Evolutionary conservation across 2,888 invertebrate species (phyloP).

Genomic region (Nomada fabriciana): DNA sequence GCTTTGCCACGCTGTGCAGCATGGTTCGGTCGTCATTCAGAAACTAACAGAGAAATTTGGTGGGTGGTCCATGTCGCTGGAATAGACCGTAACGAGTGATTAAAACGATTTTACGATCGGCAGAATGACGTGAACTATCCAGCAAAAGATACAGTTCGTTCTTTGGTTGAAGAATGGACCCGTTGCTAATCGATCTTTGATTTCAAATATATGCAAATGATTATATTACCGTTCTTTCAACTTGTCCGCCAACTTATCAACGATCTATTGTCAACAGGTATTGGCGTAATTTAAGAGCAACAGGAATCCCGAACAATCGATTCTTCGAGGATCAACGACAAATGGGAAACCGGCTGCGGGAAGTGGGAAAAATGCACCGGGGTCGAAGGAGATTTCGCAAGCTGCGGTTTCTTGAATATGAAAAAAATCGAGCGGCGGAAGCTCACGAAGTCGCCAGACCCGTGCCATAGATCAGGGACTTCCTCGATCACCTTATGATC

Average conservation of each 20-base stretch:
- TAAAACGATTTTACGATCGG: constrained; percentile 13
- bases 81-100: constrained; percentile 32
- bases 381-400: constrained; percentile 36
- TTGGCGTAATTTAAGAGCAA: constrained; percentile 12
- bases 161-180: too few relatives aligned
- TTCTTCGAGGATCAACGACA: not conserved
- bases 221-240: too few relatives aligned
- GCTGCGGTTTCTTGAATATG: constrained; percentile 25
- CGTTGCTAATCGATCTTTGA: not conserved
- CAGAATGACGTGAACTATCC: too few relatives aligned
- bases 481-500: constrained; percentile 60
- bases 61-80: constrained; percentile 20
- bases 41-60: not conserved
- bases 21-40: too few relatives aligned
- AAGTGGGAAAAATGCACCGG: not conserved
- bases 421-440: constrained; percentile 49
- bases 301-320: constrained; percentile 1
- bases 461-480: constrained; percentile 61
- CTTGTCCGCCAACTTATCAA: not conserved
- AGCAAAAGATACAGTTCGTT: too few relatives aligned
- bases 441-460: constrained; percentile 43
- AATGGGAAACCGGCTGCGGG: constrained; percentile 6
- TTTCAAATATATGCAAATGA: not conserved
- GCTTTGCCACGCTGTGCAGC: not conserved
- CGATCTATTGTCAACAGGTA: not conserved